Evolutionary conservation across 1,140 invertebrate species (phyloP), one percentile per base, ranked within the genome.

Genomic region (Eueides isabella): DNA sequence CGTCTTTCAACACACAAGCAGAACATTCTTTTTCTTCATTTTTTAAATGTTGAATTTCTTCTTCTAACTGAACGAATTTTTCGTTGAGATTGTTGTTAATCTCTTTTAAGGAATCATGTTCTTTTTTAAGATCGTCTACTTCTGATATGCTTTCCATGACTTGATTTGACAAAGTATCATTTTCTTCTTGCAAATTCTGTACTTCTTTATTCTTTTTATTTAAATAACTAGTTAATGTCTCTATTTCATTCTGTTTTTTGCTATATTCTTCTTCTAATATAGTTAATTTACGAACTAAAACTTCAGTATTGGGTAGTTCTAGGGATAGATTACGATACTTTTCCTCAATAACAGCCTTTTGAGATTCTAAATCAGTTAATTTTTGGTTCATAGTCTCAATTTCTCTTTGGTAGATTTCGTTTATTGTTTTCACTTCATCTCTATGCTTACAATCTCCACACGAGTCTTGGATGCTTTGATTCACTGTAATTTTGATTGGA

Each of bases 131-230:
- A 64, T 80, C 74, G 73, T 93, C 91, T 23, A 74, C 75, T 82
- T 92, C 90, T 19, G 80, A 81, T 67, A 93, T 83, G 76, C 72
- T 81, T 67, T 93, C 91, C 78, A 93, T 88, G 44, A 92, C 75
- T 80, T 92, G 86, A 64, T 82, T 90, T 0, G 91, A 93, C 65
- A 93, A 80, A 66, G 71, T 69, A 69, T 90, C 85, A 74, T 92
- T 90, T 85, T 93, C 91, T 38, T 90, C 80, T 81, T 92, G 89
- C 31, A 93, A 76, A 48, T 66, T 75, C 71, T 81, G 79, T 3
- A 90, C 30, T 72, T 86, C 64, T 69, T 75, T 63, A 71, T 77
- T 80, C 75, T 85, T 88, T 44, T 66, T 68, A 23, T 61, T 81
- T 30, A 91, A 67, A 12, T 67, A 69, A 7, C 73, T 75, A 55